Evolutionary conservation across 2,888 invertebrate genomes (phyloP).

Genomic region (Rotaria socialis): DNA sequence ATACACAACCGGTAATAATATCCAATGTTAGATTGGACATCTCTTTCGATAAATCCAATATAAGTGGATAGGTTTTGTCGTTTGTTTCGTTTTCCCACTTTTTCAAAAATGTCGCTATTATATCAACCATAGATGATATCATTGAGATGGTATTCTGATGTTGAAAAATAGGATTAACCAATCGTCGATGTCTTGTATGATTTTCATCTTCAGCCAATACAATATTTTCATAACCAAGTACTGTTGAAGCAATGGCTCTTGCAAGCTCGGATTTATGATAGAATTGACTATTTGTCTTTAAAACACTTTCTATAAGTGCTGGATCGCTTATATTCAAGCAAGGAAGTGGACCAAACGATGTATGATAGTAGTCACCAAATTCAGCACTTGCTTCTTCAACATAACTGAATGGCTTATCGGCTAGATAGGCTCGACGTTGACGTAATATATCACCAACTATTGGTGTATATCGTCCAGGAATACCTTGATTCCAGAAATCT

Average conservation of each 20-base stretch:
- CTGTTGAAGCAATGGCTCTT: neutral
- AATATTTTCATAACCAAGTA: neutral
- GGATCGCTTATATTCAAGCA: neutral
- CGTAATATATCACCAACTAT: too few relatives aligned
- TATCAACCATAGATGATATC: neutral
- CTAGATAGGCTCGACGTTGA: too few relatives aligned
- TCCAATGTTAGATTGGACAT: neutral
- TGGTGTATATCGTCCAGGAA: too few relatives aligned
- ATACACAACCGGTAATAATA: neutral
- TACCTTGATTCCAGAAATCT: too few relatives aligned
- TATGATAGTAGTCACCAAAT: neutral
- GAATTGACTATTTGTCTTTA: neutral
- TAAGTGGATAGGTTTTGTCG: neutral
- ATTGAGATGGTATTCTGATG: neutral
- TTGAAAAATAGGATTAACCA: neutral
- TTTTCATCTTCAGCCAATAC: neutral
- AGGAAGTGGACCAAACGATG: neutral
- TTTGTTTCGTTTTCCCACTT: neutral
- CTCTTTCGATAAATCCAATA: neutral
- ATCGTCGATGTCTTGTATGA: slow-evolving; percentile 1
- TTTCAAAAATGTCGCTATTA: neutral
- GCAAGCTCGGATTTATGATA: neutral
- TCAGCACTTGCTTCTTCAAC: too few relatives aligned
- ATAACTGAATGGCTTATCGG: too few relatives aligned
- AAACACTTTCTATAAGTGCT: neutral